Evolutionary conservation across 2,113 vertebrate genomes (phyloP).

Genomic region (Phyllopteryx taeniolatus): DNA sequence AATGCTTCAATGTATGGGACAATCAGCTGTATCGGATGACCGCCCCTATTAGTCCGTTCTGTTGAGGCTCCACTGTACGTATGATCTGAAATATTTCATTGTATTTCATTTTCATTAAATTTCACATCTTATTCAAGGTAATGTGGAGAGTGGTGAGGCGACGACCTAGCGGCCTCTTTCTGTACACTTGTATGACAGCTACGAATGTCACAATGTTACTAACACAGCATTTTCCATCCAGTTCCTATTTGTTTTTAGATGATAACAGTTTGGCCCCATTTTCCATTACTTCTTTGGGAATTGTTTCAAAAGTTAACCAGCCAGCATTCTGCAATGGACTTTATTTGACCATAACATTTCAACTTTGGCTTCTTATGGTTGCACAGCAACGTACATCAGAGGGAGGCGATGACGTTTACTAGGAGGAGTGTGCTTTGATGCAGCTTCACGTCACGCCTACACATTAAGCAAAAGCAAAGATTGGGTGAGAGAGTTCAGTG

Average conservation of each 20-base stretch:
- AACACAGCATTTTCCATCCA: not conserved
- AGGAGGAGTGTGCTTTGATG: constrained; percentile 48
- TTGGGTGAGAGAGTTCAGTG: constrained; percentile 19
- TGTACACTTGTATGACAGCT: not conserved
- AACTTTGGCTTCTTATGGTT: not conserved
- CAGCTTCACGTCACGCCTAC: constrained; percentile 49
- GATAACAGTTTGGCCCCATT: too few relatives aligned
- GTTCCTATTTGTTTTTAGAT: too few relatives aligned
- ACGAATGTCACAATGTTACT: not conserved
- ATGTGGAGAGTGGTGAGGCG: too few relatives aligned
- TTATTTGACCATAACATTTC: not conserved
- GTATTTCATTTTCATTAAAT: not conserved
- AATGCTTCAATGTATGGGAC: too few relatives aligned
- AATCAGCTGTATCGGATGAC: too few relatives aligned
- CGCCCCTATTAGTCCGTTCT: too few relatives aligned
- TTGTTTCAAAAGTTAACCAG: not conserved
- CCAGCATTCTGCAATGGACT: not conserved
- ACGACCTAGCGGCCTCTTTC: not conserved
- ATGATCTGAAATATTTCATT: not conserved
- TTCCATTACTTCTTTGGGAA: too few relatives aligned
- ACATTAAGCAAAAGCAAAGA: constrained; percentile 21
- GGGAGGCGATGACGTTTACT: constrained; percentile 37
- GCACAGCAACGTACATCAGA: not conserved
- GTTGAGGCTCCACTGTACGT: too few relatives aligned
- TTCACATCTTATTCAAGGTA: too few relatives aligned